A percentile compares a stretch with the other conserved stretches of the same genome.
phyloP scores from a whole-genome alignment of 2,113 vertebrate genomes.

The Perca schrenkii region DNA sequence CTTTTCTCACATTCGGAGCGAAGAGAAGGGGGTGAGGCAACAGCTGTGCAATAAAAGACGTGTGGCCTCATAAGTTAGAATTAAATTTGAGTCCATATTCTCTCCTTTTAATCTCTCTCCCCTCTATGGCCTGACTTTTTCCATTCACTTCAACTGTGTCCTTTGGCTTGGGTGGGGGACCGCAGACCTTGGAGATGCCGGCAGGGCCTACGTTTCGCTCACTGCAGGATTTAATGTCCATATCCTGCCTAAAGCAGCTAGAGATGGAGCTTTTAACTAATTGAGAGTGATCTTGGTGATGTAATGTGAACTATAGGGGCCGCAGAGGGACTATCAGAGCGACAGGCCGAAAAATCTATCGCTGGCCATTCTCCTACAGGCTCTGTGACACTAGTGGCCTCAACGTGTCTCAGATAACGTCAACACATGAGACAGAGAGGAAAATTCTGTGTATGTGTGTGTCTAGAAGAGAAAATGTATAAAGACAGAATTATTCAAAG shows the following conservation, averaged over 20 bases:
- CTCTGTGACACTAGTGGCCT: constrained; percentile 39
- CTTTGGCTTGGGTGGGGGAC: constrained; percentile 62
- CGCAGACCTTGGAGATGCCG: constrained; percentile 58
- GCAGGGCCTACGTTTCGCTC: constrained; percentile 45
- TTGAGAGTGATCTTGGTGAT: constrained; percentile 70
- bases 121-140: constrained; percentile 60
- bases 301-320: constrained; percentile 72
- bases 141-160: constrained; percentile 68
- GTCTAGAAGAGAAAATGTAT: neutral
- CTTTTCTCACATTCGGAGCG: constrained; percentile 72
- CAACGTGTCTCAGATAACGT: constrained; percentile 65
- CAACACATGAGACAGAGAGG: constrained; percentile 32
- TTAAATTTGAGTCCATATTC: constrained; percentile 65
- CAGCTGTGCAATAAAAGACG: constrained; percentile 77
- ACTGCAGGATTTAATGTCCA: constrained; percentile 73
- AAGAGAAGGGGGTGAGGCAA: constrained; percentile 58
- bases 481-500: constrained; percentile 1
- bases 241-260: constrained; percentile 70
- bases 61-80: constrained; percentile 73
- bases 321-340: constrained; percentile 55
- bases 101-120: constrained; percentile 63
- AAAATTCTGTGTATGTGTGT: constrained; percentile 4
- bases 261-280: constrained; percentile 70
- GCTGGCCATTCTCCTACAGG: constrained; percentile 17
- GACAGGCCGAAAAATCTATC: constrained; percentile 49